phyloP scores from a whole-genome alignment of 2,113 vertebrate genomes.

The Chitala chitala region DNA sequence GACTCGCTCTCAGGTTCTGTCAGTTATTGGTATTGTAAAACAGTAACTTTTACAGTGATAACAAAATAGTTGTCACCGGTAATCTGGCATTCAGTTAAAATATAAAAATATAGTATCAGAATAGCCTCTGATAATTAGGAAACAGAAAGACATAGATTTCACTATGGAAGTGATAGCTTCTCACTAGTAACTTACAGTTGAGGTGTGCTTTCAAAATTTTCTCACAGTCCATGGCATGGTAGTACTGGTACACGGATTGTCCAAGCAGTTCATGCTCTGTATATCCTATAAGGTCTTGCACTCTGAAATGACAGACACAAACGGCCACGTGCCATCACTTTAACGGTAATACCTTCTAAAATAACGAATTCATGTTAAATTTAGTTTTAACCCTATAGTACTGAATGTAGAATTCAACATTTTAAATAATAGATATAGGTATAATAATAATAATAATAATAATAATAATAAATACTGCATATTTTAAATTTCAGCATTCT shows the following conservation, averaged over 20 bases:
- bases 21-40: too few species aligned
- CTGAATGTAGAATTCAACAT: too few species aligned
- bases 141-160: neutral
- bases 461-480: too few species aligned
- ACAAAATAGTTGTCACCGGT: too few species aligned
- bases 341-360: neutral
- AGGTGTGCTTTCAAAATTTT: slow-evolving; percentile 37
- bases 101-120: neutral
- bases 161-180: neutral
- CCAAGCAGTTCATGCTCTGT: slow-evolving; percentile 40
- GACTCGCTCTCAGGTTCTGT: too few species aligned
- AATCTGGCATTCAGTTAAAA: too few species aligned
- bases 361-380: too few species aligned
- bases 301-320: slow-evolving; percentile 35
- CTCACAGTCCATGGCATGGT: slow-evolving; percentile 41
- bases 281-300: slow-evolving; percentile 43
- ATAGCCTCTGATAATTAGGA: neutral
- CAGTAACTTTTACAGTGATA: too few species aligned
- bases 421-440: too few species aligned
- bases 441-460: too few species aligned
- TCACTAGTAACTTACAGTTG: slow-evolving; percentile 34
- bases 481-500: too few species aligned
- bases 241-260: slow-evolving; percentile 45
- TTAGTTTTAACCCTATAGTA: too few species aligned
- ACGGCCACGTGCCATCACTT: neutral